Evolutionary conservation across 2,113 vertebrate genomes (phyloP), one percentile per base, ranked within the genome.

Genomic region (Podarcis cretensis): DNA sequence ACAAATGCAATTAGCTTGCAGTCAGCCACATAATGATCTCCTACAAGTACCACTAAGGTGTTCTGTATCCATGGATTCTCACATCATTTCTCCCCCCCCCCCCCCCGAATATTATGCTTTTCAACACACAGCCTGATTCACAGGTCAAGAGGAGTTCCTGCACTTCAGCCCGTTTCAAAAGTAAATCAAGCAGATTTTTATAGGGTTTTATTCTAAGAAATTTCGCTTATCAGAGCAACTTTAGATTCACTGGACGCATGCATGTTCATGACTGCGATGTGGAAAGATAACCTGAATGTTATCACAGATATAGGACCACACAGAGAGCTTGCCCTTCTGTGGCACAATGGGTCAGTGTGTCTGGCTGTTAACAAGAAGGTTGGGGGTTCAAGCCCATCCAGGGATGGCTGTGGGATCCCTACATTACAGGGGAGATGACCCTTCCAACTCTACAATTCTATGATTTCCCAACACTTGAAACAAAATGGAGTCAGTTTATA

Each of bases 1-100:
- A 92, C 96, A 97, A 96, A 97, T 94, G 95, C 97, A 97, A 97
- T 97, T 97, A 97, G 96, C 90, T 87, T 96, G 92, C 96, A 97
- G 95, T 96, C 95, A 97, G 96, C 96, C 96, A 96, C 95, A 91
- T 96, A 96, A 97, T 97, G 94, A 94, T 94, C 95, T 96, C 93
- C 94, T 96, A 94, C 93, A 93, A 95, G 94, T 89, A 95, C 6
- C 89, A 91, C 89, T 91, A 92, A 89, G 65, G 89, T 91, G 91
- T 95, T 93, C 95, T 95, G 92, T 95, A 92, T 69, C 23, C 82
- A 86, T 71, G 32, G 89, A 90, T 86, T 81, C 93, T 93, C 87
- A 85, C 82, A 65, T 65, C 20, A 88, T 90, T 94, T 9, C 1
- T 8, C 89, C 84, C 89, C 35, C 35, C 35, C 35, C 35, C 35